phyloP scores from a whole-genome alignment of 2,113 vertebrate species.

The Melanerpes aurifrons region DNA sequence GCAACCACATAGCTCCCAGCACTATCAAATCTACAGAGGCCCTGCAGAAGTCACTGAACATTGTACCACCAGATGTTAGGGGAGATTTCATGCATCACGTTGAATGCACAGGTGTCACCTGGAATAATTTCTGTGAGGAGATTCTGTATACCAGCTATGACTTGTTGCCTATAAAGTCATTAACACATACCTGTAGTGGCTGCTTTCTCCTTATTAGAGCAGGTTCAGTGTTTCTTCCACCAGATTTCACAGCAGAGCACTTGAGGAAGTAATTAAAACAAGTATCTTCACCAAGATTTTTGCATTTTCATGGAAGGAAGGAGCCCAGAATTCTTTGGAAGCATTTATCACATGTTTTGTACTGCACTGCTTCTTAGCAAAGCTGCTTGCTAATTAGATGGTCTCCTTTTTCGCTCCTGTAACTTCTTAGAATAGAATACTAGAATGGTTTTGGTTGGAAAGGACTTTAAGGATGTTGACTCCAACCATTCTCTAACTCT shows the following conservation, averaged over 20 bases:
- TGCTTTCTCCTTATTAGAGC: conserved; percentile 83
- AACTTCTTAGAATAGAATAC: conserved; percentile 59
- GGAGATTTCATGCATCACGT: conserved; percentile 29
- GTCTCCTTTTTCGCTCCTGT: conserved; percentile 81
- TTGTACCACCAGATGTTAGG: conserved; percentile 20
- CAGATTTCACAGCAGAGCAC: conserved; percentile 81
- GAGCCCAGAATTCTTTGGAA: neutral
- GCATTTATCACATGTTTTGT: neutral
- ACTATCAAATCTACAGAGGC: conserved; percentile 47
- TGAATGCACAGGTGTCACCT: conserved; percentile 52
- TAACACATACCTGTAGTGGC: conserved; percentile 76
- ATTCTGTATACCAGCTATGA: neutral
- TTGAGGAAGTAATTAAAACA: neutral
- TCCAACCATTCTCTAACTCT: no score
- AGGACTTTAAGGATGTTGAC: no score
- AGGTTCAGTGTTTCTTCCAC: conserved; percentile 85
- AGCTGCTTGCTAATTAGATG: conserved; percentile 82
- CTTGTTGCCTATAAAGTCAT: conserved; percentile 14
- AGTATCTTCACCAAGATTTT: neutral
- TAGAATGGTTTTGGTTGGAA: no score
- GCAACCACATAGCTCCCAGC: conserved; percentile 58
- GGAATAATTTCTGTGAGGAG: conserved; percentile 49
- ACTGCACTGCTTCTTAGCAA: conserved; percentile 77
- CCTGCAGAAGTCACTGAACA: conserved; percentile 51
- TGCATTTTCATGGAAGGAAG: conserved; percentile 1